These are phyloP conservation scores for Botia kubotai DNA, from an alignment of 2,797 vertebrate genomes.

Conservation along the genomic window DNA sequence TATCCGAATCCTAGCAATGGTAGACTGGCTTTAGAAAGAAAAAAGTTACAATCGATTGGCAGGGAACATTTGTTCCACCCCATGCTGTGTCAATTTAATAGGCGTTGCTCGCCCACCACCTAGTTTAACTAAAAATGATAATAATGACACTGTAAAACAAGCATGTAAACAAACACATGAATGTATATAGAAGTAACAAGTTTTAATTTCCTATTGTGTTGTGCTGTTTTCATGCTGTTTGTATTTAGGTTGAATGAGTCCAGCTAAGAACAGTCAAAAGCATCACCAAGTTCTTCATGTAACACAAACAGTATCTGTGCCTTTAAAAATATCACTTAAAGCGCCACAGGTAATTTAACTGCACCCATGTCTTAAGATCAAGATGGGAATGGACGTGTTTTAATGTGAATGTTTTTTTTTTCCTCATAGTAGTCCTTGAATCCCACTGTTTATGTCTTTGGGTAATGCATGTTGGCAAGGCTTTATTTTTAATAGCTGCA, in stretches of 20 bases:
- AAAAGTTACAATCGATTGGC: not conserved
- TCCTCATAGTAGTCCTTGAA: not conserved
- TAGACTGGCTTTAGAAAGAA: not conserved
- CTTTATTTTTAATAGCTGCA: conserved; percentile 19
- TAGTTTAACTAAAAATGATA: not conserved
- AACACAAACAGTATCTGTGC: not conserved
- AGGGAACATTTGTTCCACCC: not conserved
- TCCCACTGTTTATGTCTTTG: conserved; percentile 11
- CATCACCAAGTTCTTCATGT: not conserved
- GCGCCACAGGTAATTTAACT: not conserved
- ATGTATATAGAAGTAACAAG: not conserved
- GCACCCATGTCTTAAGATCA: not conserved
- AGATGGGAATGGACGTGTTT: not conserved
- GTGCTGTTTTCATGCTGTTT: not conserved
- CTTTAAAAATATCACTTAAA: not conserved
- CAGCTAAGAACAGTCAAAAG: too few relatives aligned
- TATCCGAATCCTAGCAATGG: not conserved
- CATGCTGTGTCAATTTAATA: not conserved
- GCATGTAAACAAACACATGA: not conserved
- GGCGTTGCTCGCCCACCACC: not conserved
- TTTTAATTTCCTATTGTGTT: not conserved
- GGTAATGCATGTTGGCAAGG: conserved; percentile 11
- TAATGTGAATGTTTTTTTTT: too few relatives aligned
- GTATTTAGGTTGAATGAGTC: not conserved
- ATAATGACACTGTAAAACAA: not conserved